A percentile compares a stretch with the other conserved stretches of the same genome.
Conservation (phyloP, 2,888 invertebrate genomes). For the Glomeris marginata region DNA sequence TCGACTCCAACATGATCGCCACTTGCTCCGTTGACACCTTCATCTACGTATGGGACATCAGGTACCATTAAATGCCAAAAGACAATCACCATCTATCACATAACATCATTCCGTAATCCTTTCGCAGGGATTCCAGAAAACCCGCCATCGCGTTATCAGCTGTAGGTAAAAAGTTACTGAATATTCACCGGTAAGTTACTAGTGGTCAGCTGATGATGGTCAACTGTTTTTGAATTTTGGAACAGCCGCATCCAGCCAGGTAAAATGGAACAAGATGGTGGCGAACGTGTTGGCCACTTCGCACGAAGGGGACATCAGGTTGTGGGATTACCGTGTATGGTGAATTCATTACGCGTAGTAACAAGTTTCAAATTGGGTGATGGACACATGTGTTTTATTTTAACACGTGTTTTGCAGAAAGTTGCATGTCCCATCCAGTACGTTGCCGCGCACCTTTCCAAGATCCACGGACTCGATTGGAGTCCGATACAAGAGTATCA, state of each 20-base stretch:
- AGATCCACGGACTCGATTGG: conserved; percentile 93
- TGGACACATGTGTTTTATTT: background rate
- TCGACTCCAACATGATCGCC: conserved; percentile 57
- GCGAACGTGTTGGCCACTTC: conserved; percentile 76
- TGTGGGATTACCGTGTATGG: conserved; percentile 88
- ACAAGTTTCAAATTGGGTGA: background rate
- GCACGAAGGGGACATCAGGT: conserved; percentile 86
- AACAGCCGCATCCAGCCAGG: conserved; percentile 58
- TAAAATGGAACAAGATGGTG: conserved; percentile 80
- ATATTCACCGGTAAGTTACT: background rate
- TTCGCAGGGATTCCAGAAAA: conserved; percentile 54
- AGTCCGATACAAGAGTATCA: conserved; percentile 35
- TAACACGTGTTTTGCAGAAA: conserved; percentile 3
- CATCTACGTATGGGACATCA: conserved; percentile 83
- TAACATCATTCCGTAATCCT: no score
- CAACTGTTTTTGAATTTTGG: conserved; percentile 19
- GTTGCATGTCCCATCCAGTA: conserved; percentile 9
- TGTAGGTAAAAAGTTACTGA: conserved; percentile 46
- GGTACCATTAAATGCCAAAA: no score
- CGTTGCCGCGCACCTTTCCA: conserved; percentile 13
- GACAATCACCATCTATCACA: no score
- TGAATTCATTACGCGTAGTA: conserved; percentile 21
- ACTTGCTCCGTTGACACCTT: conserved; percentile 89
- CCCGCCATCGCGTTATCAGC: conserved; percentile 73
- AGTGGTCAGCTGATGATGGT: background rate